These are phyloP conservation scores for Proterorhinus semilunaris DNA, from an alignment of 2,113 vertebrate genomes.

Conservation along the genomic window DNA sequence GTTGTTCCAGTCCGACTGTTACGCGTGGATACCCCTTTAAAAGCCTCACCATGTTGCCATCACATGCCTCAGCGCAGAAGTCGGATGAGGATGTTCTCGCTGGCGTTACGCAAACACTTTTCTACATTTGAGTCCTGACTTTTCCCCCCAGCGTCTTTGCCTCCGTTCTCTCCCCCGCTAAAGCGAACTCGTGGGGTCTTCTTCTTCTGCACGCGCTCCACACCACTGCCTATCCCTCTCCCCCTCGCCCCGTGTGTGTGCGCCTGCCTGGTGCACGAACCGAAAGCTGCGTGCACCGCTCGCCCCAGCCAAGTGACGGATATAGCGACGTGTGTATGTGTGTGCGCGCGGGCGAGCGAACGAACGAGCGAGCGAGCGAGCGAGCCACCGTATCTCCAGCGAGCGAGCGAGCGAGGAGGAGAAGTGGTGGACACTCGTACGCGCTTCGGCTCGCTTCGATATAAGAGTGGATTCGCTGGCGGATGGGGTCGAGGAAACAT, in stretches of 20 bases:
- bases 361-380: neutral
- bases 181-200: neutral
- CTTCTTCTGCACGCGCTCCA: constrained; percentile 25
- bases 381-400: constrained; percentile 8
- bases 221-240: constrained; percentile 8
- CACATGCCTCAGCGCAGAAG: constrained; percentile 63
- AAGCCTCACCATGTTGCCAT: constrained; percentile 65
- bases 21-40: constrained; percentile 69
- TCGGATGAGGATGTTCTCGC: constrained; percentile 58
- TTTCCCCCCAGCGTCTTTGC: neutral
- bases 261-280: constrained; percentile 52
- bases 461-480: constrained; percentile 7
- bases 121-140: constrained; percentile 18
- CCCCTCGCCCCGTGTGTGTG: neutral
- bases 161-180: too few species aligned
- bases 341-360: neutral
- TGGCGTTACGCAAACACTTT: constrained; percentile 47
- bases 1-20: constrained; percentile 22
- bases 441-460: neutral
- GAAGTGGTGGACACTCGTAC: neutral
- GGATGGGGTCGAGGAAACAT: constrained; percentile 15
- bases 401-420: constrained; percentile 1
- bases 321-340: constrained; percentile 43
- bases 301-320: constrained; percentile 47
- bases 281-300: constrained; percentile 49